Evolutionary conservation across 2,797 vertebrate genomes (phyloP), one percentile per base, ranked within the genome.

Genomic region (Falco berigora): DNA sequence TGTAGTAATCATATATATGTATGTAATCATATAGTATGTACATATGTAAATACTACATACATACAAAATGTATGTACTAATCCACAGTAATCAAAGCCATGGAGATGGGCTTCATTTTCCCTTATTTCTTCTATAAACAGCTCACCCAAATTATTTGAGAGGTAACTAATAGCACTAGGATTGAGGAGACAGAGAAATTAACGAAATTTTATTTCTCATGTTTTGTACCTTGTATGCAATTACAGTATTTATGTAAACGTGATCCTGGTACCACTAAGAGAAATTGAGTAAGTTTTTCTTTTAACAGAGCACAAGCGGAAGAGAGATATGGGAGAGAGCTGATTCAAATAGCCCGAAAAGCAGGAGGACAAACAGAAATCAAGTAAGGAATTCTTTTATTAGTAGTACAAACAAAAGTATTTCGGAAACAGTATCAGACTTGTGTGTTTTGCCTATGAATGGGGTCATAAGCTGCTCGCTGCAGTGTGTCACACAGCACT

Each of bases 271-370:
- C 28, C 34, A n/a, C 42, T 58, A 68, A 55, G 62, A 64, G 69
- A 76, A 91, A 89, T 0, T 95, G 38, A 96, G 1, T 14, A 42
- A 36, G 13, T 24, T 85, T 85, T 93, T 93, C 38, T 90, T 71
- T 97, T 49, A 63, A 32, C 92, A 99, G 99, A 97, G 99, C 99
- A 15, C 98, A 98, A 62, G 99, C 99, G 8, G 99, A 99, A 94
- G 99, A 99, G 90, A 98, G 98, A 78, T 99, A 99, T 4, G 99
- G 99, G 69, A 99, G 99, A 82, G 99, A 99, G 87, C 94, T 99
- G 94, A 94, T 99, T 55, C 98, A 98, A 63, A 99, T 99, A 0
- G 99, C 99, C 7, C 98, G 98, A 61, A 99, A 99, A 94, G 98
- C 99, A 4, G 99, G 99, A 3, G 99, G 99, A 61, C 98, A 99